Conservation (phyloP, 2,113 vertebrate species). For the Sardina pilchardus region DNA sequence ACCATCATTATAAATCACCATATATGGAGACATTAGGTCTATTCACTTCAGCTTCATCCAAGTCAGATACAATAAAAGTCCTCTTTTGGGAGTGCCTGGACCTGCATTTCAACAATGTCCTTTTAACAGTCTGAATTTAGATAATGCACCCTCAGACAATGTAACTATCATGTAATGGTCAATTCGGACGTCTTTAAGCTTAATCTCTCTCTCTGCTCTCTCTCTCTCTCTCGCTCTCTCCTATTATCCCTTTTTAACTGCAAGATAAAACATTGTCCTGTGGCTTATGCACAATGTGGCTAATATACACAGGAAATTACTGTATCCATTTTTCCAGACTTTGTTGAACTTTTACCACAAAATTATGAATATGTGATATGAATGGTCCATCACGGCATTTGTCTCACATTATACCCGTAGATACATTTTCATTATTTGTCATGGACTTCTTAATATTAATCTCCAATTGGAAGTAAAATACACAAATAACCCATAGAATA, state of each 20-base stretch:
- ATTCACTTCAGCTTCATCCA: neutral
- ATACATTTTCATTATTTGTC: neutral
- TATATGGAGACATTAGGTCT: neutral
- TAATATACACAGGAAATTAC: too few relatives aligned
- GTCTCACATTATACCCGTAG: too few relatives aligned
- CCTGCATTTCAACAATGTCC: neutral
- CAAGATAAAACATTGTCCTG: too few relatives aligned
- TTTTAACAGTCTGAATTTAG: neutral
- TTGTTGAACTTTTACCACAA: neutral
- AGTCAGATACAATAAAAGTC: neutral
- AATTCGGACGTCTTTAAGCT: neutral
- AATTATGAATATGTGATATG: neutral
- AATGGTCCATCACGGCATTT: neutral
- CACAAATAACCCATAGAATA: neutral
- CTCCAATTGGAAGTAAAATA: neutral
- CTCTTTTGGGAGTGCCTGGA: neutral
- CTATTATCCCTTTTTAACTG: too few relatives aligned
- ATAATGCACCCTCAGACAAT: neutral
- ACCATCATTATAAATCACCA: neutral
- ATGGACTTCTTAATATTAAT: neutral
- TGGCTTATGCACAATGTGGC: too few relatives aligned
- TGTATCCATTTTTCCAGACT: neutral
- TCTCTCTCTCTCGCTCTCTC: neutral
- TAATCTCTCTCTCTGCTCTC: neutral
- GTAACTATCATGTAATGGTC: neutral